Evolutionary conservation across 2,888 invertebrate genomes (phyloP).

Genomic region (Aromia moschata): DNA sequence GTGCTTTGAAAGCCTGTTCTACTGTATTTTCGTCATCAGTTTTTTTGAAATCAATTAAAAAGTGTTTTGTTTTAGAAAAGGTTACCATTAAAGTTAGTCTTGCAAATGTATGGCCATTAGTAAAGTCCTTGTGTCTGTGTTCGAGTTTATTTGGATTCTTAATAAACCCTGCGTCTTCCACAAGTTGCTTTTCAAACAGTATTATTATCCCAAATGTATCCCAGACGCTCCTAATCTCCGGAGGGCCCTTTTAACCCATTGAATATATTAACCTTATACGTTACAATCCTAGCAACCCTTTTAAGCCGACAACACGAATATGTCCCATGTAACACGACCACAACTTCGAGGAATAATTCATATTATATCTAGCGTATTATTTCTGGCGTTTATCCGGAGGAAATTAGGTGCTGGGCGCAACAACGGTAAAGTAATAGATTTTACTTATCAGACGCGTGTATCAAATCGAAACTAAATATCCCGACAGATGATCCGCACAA

Average conservation of each 20-base stretch:
- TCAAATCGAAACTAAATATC: slow-evolving; percentile 18
- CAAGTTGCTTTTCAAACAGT: too few relatives aligned
- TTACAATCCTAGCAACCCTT: slow-evolving; percentile 1
- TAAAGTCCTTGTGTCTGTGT: too few relatives aligned
- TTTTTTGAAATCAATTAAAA: too few relatives aligned
- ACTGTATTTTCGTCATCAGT: too few relatives aligned
- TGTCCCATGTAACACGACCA: background rate
- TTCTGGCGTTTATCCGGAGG: slow-evolving; percentile 5
- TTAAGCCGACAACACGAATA: slow-evolving; percentile 1
- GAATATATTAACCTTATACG: slow-evolving; percentile 6
- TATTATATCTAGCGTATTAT: slow-evolving; percentile 9
- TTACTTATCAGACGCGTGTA: slow-evolving; percentile 8
- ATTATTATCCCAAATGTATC: background rate
- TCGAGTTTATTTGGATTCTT: too few relatives aligned
- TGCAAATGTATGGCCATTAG: too few relatives aligned
- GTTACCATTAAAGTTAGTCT: too few relatives aligned
- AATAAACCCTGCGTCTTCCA: too few relatives aligned
- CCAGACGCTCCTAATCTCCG: too few relatives aligned
- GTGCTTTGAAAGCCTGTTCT: too few relatives aligned
- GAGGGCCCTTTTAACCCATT: background rate
- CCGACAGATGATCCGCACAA: background rate
- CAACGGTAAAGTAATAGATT: slow-evolving; percentile 14
- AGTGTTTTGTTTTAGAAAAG: too few relatives aligned
- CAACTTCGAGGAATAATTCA: slow-evolving; percentile 5
- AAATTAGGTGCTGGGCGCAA: slow-evolving; percentile 13